Evolutionary conservation across 2,797 vertebrate genomes (phyloP).

Genomic region (Champsocephalus esox): DNA sequence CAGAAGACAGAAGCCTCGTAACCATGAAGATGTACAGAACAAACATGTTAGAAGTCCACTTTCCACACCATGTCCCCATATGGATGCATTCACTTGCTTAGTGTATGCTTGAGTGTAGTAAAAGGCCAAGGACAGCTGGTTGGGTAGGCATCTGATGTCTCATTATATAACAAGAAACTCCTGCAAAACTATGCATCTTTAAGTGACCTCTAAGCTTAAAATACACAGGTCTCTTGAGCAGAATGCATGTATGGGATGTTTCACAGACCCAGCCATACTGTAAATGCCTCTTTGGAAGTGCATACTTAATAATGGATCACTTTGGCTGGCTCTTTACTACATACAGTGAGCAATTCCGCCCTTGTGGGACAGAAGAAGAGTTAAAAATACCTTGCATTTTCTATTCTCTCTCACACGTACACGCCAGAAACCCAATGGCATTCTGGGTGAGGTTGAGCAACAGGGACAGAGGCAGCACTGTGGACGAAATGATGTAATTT

Average conservation of each 20-base stretch:
- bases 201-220: neutral
- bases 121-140: neutral
- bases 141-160: conserved; percentile 3
- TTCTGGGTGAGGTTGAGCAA: neutral
- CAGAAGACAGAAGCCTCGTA: neutral
- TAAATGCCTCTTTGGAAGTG: conserved; percentile 34
- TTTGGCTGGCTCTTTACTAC: conserved; percentile 44
- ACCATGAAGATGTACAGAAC: neutral
- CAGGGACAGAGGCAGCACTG: neutral
- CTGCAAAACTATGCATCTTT: neutral
- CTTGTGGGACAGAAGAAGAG: conserved; percentile 32
- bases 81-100: conserved; percentile 4
- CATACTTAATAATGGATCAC: conserved; percentile 71
- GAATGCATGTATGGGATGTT: conserved; percentile 10
- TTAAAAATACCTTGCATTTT: conserved; percentile 57
- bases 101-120: neutral
- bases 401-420: conserved; percentile 9
- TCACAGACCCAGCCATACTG: conserved; percentile 15
- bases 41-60: neutral
- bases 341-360: conserved; percentile 15
- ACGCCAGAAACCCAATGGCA: neutral
- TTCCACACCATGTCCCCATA: neutral
- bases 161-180: conserved; percentile 10
- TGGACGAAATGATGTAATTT: conserved; percentile 3
- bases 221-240: neutral